Evolutionary conservation across 2,888 invertebrate species (phyloP), one percentile per base, ranked within the genome.

Genomic region (Elysia crispata): DNA sequence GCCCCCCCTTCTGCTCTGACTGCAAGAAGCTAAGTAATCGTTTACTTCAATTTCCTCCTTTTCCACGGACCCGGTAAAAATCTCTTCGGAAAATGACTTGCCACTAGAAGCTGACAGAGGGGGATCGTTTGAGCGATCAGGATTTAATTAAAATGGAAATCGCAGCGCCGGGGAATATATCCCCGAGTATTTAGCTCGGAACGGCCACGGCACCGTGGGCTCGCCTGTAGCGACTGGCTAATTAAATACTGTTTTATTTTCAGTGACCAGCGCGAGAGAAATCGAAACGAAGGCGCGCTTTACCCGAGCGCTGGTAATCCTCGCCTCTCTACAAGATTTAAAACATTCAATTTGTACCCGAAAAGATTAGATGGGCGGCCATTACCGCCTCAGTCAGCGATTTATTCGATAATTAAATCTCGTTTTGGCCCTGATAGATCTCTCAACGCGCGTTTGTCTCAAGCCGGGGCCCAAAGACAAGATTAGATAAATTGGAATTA

Each of bases 131-230:
- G 81, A 77, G 84, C 80, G 85, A 85, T 85, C 85, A 80, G 77
- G 83, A 84, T 84, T 85, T 84, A 83, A 85, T 85, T 85, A 85
- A 85, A 85, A 85, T 85, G 85, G 85, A 85, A 85, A 85, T 85
- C 70, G 80, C 77, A 67, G 76, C 82, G 74, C 79, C 66, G 66
- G n/a, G n/a, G 77, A 73, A 74, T 50, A 66, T 73, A 70, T 73
- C 77, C 67, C 28, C 31, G 77, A 64, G 77, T 74, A 76, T 73
- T 73, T 77, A 81, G 81, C 73, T 41, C 3, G n/a, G 74, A 31
- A 69, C 60, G 64, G 75, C 75, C 79, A 66, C 20, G 50, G 31
- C 57, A 74, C 54, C 67, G 64, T 54, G 74, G 67, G 66, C 74
- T 67, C 50, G 80, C 30, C 75, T 64, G 79, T 54, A 72, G 81